Evolutionary conservation across 2,797 vertebrate species (phyloP), one percentile per base, ranked within the genome.

Genomic region (Molothrus ater): DNA sequence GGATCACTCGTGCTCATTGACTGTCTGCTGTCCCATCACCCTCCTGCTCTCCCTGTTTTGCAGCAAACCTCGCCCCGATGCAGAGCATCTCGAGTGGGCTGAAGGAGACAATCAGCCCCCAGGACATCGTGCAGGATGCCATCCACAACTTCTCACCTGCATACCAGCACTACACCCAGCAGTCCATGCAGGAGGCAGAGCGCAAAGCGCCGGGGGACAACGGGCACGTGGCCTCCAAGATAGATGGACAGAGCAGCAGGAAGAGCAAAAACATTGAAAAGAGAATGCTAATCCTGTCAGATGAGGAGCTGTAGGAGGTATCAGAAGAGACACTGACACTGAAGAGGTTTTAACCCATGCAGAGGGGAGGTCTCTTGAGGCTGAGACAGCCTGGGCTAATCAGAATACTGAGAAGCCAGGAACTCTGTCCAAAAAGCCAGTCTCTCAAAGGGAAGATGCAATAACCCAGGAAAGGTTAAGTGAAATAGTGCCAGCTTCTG

Each of bases 71-170:
- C 1, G 99, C 99, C 13, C 98, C 99, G 0, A 99, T 99, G 99
- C 99, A 99, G 97, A 99, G 99, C 98, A 99, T 99, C 97, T 99
- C 99, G 21, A 99, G 99, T 1, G 98, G 99, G 25, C 97, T 99
- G 95, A 99, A 99, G 97, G 99, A 99, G 97, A 99, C 99, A 54
- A 99, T 99, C 38, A 99, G 99, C 89, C 99, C 99, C 2, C 98
- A 98, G 50, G 99, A 99, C 91, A 99, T 99, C 3, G 99, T 99
- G 29, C 99, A 99, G 96, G 99, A 99, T 2, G 99, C 99, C n/a
- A 99, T 99, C 94, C 99, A 99, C 97, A 99, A 99, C 98, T 99
- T 99, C 98, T 99, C 99, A 0, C 99, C 99, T 0, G 81, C 98
- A 0, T 99, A 99, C 97, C 99, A 99, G 97, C 99, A 99, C 96